Evolutionary conservation across 1,140 invertebrate species (phyloP), one percentile per base, ranked within the genome.

Genomic region (Procambarus clarkii): DNA sequence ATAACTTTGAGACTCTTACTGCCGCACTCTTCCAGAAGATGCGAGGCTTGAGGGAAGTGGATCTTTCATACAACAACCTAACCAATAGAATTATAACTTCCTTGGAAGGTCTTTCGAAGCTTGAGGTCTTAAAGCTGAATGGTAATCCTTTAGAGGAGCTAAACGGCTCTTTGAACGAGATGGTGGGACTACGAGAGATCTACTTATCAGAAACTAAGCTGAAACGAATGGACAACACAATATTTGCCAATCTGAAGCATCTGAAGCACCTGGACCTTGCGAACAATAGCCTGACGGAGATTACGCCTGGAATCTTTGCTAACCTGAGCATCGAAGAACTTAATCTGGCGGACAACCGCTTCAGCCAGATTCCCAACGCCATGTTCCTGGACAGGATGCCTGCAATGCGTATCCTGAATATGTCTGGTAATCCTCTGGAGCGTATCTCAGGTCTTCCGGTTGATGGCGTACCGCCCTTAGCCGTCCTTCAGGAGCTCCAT

Each of bases 351-450:
- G 95, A 95, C 83, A 98, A 98, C 95, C 95, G 96, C 77, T 97
- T 98, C 91, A 95, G 96, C 86, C 96, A 97, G 93, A 97, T 98
- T 86, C 98, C 98, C 15, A 94, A 94, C 79, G 96, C 97, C 0
- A 93, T 98, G 18, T 97, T 97, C 1, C 96, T 97, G 86, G 95
- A 96, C 46, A 96, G 97, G 69, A 94, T 98, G 21, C 96, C 97
- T 0, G 95, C 96, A 3, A 93, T 98, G 0, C 95, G 95, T 2
- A 97, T 96, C 95, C 94, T 98, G 0, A 98, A 98, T 93, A 94
- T 98, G 54, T 97, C 97, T 5, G 96, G 96, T 2, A 98, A 98
- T 95, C 97, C 97, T 0, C 94, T 98, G 77, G 95, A 96, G 1
- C 95, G 96, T 82, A 96, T 97, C 77, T 95, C 97, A 93, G 94